Evolutionary conservation across 2,113 vertebrate species (phyloP).

Genomic region (Mystacornis crossleyi): DNA sequence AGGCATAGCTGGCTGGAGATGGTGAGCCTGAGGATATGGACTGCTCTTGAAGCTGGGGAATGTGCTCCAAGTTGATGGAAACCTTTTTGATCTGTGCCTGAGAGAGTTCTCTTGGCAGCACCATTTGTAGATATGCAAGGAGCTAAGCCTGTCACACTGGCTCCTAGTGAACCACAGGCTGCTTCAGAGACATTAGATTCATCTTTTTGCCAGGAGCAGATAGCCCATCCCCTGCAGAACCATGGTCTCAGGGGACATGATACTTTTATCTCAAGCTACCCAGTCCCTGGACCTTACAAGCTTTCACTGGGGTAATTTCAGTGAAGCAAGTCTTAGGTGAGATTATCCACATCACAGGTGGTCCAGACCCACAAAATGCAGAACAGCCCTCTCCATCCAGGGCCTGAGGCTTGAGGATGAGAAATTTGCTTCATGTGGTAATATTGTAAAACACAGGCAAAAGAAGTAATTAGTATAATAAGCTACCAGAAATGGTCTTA

Average conservation of each 20-base stretch:
- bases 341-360: background rate
- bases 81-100: background rate
- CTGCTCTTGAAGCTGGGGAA: fast-evolving
- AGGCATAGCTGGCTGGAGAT: background rate
- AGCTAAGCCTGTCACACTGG: background rate
- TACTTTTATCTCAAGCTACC: background rate
- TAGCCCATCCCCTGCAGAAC: background rate
- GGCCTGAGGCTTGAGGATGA: background rate
- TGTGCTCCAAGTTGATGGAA: fast-evolving
- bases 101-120: background rate
- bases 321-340: background rate
- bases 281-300: background rate
- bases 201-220: background rate
- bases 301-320: background rate
- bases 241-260: fast-evolving
- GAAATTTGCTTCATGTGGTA: background rate
- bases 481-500: background rate
- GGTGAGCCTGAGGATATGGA: background rate
- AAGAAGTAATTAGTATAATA: background rate
- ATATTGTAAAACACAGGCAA: background rate
- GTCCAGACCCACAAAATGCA: background rate
- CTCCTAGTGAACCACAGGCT: background rate
- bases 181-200: background rate
- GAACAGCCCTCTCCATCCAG: background rate
- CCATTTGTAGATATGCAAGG: background rate